Conservation (phyloP, 2,113 vertebrate species). For the Porphyrio hochstetteri region DNA sequence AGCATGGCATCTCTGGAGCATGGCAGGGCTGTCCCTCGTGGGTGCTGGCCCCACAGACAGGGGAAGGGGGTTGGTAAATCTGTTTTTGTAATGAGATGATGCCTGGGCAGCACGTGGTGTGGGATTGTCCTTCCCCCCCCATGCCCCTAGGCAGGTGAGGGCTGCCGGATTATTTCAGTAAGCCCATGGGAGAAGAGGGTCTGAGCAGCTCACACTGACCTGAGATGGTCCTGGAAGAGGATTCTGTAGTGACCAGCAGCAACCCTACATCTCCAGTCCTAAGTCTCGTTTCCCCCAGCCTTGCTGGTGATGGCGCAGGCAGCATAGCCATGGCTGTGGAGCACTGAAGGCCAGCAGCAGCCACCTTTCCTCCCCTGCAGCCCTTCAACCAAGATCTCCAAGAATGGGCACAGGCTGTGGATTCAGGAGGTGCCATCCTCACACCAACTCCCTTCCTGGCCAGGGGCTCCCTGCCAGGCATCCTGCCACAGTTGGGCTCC, state of each 20-base stretch:
- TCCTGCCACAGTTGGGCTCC: not conserved
- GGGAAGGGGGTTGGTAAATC: too few species aligned
- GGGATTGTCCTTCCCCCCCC: not conserved
- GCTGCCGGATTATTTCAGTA: not conserved
- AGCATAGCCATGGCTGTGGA: not conserved
- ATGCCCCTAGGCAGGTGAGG: not conserved
- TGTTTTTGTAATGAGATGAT: not conserved
- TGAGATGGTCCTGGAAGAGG: not conserved
- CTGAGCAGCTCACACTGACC: not conserved
- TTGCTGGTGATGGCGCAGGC: not conserved
- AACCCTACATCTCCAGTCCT: not conserved
- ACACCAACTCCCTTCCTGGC: not conserved
- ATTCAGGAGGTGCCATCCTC: not conserved
- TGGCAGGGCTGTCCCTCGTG: fast-evolving
- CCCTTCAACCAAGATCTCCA: not conserved
- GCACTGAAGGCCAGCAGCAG: fast-evolving
- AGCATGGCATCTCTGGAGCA: not conserved
- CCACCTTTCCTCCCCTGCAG: not conserved
- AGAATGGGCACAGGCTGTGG: not conserved
- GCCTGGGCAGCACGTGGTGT: not conserved
- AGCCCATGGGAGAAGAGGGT: not conserved
- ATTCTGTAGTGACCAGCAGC: not conserved
- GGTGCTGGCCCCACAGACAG: not conserved
- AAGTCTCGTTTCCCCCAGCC: not conserved
- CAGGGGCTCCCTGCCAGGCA: fast-evolving